These are phyloP conservation scores for Folsomia candida DNA, from an alignment of 2,888 invertebrate genomes.

Conservation along the genomic window DNA sequence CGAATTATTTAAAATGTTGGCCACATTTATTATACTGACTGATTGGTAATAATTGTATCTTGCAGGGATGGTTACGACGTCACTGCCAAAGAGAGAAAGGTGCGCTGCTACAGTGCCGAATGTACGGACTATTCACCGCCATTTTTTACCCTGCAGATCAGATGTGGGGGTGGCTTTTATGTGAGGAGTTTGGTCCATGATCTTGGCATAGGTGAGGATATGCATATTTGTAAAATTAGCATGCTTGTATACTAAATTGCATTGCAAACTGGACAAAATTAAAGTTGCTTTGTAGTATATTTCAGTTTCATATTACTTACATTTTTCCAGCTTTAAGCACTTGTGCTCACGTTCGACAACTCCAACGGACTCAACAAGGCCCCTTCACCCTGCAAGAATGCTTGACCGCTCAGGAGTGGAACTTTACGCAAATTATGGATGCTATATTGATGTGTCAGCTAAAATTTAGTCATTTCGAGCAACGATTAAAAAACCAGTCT, in stretches of 20 bases:
- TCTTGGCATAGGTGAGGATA: slow-evolving; percentile 42
- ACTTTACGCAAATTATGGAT: slow-evolving; percentile 39
- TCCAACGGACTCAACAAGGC: slow-evolving; percentile 47
- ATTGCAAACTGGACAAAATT: too few species aligned
- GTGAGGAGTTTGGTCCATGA: slow-evolving; percentile 46
- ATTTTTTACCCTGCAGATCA: slow-evolving; percentile 44
- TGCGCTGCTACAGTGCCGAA: slow-evolving; percentile 48
- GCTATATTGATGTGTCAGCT: slow-evolving; percentile 43
- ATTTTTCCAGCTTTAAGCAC: slow-evolving; percentile 41
- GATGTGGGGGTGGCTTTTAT: slow-evolving; percentile 47
- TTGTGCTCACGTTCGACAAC: slow-evolving; percentile 45
- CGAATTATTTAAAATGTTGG: not conserved
- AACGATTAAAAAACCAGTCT: slow-evolving; percentile 20
- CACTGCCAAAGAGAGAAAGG: slow-evolving; percentile 44
- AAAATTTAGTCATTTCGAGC: slow-evolving; percentile 43
- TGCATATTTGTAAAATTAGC: too few species aligned
- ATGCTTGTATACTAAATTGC: too few species aligned
- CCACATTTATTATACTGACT: slow-evolving; percentile 1
- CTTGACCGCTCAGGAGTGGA: slow-evolving; percentile 44
- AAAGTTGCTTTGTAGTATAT: not conserved
- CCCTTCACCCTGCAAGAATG: slow-evolving; percentile 47
- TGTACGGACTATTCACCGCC: slow-evolving; percentile 47
- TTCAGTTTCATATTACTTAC: not conserved
- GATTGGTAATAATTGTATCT: not conserved
- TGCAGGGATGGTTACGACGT: slow-evolving; percentile 48